Conservation (phyloP, 2,888 invertebrate species). For the Tetanocera ferruginea region DNA sequence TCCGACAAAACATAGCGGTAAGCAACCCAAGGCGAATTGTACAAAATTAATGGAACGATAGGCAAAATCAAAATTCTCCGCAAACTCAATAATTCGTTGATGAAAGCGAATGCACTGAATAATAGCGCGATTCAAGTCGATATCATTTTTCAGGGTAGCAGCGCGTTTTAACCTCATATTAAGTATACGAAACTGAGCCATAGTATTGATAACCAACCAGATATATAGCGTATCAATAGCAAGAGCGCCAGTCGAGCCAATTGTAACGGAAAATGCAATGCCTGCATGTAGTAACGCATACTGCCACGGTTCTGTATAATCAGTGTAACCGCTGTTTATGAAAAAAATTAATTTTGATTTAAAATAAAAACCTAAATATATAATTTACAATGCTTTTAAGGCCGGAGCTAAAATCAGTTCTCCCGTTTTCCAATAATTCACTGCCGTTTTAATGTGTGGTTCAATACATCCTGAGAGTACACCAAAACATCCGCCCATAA, state of each 20-base stretch:
- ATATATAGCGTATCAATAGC: slow-evolving; percentile 41
- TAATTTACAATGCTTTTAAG: too few relatives aligned
- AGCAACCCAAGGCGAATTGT: slow-evolving; percentile 38
- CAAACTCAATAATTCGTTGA: slow-evolving; percentile 39
- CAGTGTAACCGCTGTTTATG: slow-evolving; percentile 21
- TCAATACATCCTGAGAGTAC: slow-evolving; percentile 13
- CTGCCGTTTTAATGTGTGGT: slow-evolving; percentile 34
- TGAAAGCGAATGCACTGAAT: slow-evolving; percentile 39
- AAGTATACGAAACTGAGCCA: slow-evolving; percentile 46
- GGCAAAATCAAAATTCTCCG: slow-evolving; percentile 33
- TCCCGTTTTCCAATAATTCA: background rate
- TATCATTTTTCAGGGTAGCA: background rate
- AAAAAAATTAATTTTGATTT: background rate
- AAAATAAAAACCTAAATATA: background rate
- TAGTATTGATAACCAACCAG: slow-evolving; percentile 43
- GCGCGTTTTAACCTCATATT: slow-evolving; percentile 35
- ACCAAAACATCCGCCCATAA: slow-evolving; percentile 21
- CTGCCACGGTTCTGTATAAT: background rate
- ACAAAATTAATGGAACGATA: slow-evolving; percentile 43
- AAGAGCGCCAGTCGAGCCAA: slow-evolving; percentile 5
- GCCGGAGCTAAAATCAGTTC: background rate
- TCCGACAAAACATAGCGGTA: slow-evolving; percentile 41
- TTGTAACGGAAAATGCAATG: slow-evolving; percentile 23
- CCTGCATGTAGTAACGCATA: slow-evolving; percentile 36
- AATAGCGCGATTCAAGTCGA: slow-evolving; percentile 6